A percentile compares a stretch with the other conserved stretches of the same genome.
Evolutionary conservation across 2,888 invertebrate species (phyloP).

Genomic region (Hypomecis atomaria): DNA sequence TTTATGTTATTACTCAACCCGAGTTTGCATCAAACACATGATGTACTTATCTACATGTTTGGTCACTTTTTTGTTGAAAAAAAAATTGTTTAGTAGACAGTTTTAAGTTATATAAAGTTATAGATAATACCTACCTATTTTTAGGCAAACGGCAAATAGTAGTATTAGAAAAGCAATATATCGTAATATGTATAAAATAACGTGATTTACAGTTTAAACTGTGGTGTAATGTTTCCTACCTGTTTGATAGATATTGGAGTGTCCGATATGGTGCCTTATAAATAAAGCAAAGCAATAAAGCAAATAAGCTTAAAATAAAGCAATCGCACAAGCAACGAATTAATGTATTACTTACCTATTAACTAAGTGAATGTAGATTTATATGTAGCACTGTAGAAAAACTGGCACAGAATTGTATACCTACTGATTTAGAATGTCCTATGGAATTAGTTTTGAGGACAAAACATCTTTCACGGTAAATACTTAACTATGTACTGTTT

Average conservation of each 20-base stretch:
- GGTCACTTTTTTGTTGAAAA: too few species aligned
- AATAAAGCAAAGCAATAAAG: too few species aligned
- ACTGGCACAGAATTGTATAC: slow-evolving; percentile 11
- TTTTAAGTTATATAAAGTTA: too few species aligned
- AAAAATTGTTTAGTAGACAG: too few species aligned
- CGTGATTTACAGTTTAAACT: background rate
- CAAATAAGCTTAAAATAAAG: slow-evolving; percentile 23
- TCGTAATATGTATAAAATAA: slow-evolving; percentile 16
- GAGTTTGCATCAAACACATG: too few species aligned
- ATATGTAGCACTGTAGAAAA: slow-evolving; percentile 9
- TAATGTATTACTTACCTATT: background rate
- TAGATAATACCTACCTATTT: background rate
- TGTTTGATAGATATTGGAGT: slow-evolving; percentile 19
- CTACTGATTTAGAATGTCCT: too few species aligned
- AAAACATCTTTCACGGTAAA: too few species aligned
- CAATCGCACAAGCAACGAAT: slow-evolving; percentile 32
- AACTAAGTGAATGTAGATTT: background rate
- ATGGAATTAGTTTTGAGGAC: too few species aligned
- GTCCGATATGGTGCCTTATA: slow-evolving; percentile 55
- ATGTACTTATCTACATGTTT: too few species aligned
- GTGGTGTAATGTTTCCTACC: slow-evolving; percentile 27
- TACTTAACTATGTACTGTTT: too few species aligned
- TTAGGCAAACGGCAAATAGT: slow-evolving; percentile 8
- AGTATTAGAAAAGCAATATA: slow-evolving; percentile 27
- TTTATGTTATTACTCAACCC: too few species aligned